A percentile compares a stretch with the other conserved stretches of the same genome.
phyloP scores from a whole-genome alignment of 53 echinoderm and acorn worm genomes.

The Stichopus horrens region DNA sequence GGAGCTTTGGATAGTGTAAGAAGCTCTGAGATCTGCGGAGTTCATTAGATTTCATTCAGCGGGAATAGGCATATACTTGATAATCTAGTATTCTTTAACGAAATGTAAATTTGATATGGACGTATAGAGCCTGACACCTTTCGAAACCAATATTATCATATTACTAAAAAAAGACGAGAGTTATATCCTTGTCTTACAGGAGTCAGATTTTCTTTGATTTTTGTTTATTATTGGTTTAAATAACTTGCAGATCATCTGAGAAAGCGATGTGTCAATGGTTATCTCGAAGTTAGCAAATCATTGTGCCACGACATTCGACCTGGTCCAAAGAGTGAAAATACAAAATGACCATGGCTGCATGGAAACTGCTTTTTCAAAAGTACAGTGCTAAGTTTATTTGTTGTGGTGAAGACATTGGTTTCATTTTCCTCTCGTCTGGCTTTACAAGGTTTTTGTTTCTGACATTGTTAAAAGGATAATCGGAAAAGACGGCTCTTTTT shows the following conservation, averaged over 20 bases:
- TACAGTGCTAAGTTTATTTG: slow-evolving; percentile 19
- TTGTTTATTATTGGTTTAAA: slow-evolving; percentile 7
- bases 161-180: neutral
- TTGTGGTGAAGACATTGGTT: slow-evolving; percentile 23
- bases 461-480: slow-evolving; percentile 7
- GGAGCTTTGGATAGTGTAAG: no score
- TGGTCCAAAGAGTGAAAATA: neutral
- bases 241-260: neutral
- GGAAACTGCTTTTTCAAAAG: neutral
- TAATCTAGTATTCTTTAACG: no score
- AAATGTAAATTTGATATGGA: no score
- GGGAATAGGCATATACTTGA: no score
- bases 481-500: slow-evolving; percentile 12
- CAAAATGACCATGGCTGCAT: neutral
- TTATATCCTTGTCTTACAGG: neutral
- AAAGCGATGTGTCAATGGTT: neutral
- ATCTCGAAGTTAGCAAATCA: slow-evolving; percentile 5
- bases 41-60: no score
- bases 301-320: slow-evolving; percentile 3
- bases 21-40: no score
- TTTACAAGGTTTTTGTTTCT: neutral
- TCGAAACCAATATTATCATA: neutral
- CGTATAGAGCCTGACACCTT: neutral
- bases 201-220: neutral
- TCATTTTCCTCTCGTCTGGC: neutral